Evolutionary conservation across 2,797 vertebrate species (phyloP).

Genomic region (Aphelocoma californica): DNA sequence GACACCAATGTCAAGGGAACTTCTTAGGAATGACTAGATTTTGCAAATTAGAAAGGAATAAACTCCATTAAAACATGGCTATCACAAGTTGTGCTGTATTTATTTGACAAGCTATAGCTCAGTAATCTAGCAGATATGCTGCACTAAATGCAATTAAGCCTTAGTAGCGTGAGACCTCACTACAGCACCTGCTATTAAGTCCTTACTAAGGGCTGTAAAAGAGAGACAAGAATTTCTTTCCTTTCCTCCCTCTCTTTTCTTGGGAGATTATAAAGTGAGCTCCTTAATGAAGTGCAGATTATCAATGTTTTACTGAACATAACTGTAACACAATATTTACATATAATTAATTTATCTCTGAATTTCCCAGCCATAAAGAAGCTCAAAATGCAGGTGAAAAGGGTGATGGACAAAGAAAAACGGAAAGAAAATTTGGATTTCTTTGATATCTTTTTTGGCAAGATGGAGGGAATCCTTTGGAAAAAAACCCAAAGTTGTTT

Average conservation of each 20-base stretch:
- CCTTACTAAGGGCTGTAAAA: neutral
- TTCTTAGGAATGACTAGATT: neutral
- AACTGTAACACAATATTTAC: neutral
- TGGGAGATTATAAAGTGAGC: neutral
- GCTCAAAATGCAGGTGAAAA: neutral
- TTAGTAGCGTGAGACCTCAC: neutral
- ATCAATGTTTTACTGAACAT: neutral
- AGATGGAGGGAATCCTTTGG: neutral
- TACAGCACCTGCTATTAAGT: neutral
- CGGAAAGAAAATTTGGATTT: neutral
- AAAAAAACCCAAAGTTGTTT: neutral
- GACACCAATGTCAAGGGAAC: neutral
- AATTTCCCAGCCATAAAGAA: neutral
- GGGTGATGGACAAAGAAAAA: neutral
- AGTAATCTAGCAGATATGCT: neutral
- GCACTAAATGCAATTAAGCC: neutral
- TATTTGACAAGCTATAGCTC: neutral
- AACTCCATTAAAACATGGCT: neutral
- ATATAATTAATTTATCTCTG: neutral
- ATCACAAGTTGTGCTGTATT: neutral
- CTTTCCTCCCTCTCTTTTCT: neutral
- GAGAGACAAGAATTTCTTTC: neutral
- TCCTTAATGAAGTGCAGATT: neutral
- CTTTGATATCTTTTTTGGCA: neutral
- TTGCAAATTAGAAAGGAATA: conserved; percentile 13